These are phyloP conservation scores for Hemicordylus capensis DNA, from an alignment of 2,113 vertebrate species.

Conservation along the genomic window DNA sequence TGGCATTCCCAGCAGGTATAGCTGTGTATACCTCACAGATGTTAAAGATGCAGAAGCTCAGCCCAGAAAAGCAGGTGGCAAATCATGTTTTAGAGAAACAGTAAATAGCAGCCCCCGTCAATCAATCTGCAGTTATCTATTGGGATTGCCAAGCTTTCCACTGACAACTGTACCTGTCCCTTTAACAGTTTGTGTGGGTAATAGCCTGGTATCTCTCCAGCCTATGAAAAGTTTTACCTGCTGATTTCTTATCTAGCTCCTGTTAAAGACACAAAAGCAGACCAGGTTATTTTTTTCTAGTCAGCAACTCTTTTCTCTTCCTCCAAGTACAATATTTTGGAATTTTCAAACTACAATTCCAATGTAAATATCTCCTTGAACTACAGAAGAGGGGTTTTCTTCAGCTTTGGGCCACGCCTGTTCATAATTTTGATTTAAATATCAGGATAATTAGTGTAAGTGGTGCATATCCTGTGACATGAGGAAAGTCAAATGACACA, in stretches of 20 bases:
- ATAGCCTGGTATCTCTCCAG: background rate
- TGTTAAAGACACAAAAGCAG: no score
- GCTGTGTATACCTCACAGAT: background rate
- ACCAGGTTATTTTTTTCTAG: background rate
- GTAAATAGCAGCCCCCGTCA: background rate
- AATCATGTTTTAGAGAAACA: background rate
- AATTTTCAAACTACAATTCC: background rate
- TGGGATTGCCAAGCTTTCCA: background rate
- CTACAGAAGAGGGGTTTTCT: background rate
- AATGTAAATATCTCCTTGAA: background rate
- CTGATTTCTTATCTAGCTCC: background rate
- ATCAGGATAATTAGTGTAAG: background rate
- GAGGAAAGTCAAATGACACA: background rate
- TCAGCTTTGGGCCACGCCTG: background rate
- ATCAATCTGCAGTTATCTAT: background rate
- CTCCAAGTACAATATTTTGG: background rate
- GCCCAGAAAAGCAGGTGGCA: background rate
- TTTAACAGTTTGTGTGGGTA: background rate
- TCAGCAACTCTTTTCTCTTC: background rate
- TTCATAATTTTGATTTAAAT: background rate
- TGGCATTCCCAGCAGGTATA: background rate
- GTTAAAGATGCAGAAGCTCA: background rate
- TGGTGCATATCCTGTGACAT: background rate
- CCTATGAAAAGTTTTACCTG: background rate
- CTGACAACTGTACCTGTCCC: no score